Evolutionary conservation across 2,888 invertebrate species (phyloP).

Genomic region (Pammene fasciana): DNA sequence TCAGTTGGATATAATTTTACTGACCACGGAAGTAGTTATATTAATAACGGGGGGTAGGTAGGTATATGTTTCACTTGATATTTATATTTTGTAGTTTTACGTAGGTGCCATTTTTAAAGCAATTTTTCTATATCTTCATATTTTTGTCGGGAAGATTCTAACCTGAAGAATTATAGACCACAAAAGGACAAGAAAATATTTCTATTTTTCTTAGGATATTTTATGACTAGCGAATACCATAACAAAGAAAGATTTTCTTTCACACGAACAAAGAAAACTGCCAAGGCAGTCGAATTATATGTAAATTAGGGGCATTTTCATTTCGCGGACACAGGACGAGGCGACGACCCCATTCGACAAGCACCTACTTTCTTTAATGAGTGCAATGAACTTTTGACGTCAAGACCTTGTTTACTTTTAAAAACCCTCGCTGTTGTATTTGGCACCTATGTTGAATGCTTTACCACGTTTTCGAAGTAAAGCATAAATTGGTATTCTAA

Average conservation of each 20-base stretch:
- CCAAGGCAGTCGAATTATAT: conserved; percentile 7
- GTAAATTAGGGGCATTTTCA: conserved; percentile 23
- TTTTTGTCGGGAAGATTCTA: too few relatives aligned
- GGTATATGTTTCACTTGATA: too few relatives aligned
- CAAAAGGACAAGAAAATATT: too few relatives aligned
- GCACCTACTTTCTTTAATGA: conserved; percentile 17
- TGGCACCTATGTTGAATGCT: not conserved
- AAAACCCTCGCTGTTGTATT: conserved; percentile 2
- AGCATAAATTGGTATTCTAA: too few relatives aligned
- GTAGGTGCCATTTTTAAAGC: too few relatives aligned
- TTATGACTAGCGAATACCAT: not conserved
- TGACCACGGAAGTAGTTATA: too few relatives aligned
- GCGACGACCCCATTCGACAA: conserved; percentile 26
- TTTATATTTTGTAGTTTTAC: too few relatives aligned
- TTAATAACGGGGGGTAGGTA: too few relatives aligned
- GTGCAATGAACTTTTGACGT: conserved; percentile 29
- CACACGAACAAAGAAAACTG: conserved; percentile 24
- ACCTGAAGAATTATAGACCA: too few relatives aligned
- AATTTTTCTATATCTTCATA: too few relatives aligned
- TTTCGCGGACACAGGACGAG: conserved; percentile 27
- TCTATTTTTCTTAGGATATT: not conserved
- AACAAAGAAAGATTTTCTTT: conserved; percentile 6
- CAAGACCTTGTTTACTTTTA: conserved; percentile 32
- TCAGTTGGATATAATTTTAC: too few relatives aligned
- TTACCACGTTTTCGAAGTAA: not conserved